A percentile compares a stretch with the other conserved stretches of the same genome.
These are phyloP conservation scores for Ricordea florida DNA, from an alignment of 92 coral and sea anemone genomes.

Conservation along the genomic window DNA sequence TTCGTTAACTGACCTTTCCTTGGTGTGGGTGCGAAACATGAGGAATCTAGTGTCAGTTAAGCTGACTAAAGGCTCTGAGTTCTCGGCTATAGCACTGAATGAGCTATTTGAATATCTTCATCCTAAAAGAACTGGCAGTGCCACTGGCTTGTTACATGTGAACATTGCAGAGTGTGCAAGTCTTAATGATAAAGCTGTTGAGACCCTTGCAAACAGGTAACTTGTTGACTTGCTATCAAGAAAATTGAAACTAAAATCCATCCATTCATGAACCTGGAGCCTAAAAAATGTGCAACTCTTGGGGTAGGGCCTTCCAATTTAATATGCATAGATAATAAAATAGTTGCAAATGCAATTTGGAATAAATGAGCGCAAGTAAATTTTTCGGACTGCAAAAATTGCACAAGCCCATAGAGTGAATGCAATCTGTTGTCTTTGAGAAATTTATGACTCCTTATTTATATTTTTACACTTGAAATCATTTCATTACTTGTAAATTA, in stretches of 20 bases:
- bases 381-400: too few relatives aligned
- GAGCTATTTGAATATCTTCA: slow-evolving; percentile 72
- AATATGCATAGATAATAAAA: too few relatives aligned
- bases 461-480: too few relatives aligned
- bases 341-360: too few relatives aligned
- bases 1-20: slow-evolving; percentile 74
- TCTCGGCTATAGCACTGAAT: slow-evolving; percentile 66
- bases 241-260: not conserved
- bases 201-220: slow-evolving; percentile 79
- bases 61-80: slow-evolving; percentile 81
- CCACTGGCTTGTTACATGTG: slow-evolving; percentile 67
- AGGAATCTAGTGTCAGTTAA: slow-evolving; percentile 56
- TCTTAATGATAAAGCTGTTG: slow-evolving; percentile 72
- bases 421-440: too few relatives aligned
- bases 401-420: too few relatives aligned
- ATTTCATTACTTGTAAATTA: too few relatives aligned
- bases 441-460: too few relatives aligned
- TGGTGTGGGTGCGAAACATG: slow-evolving; percentile 68
- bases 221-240: not conserved
- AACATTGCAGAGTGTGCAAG: slow-evolving; percentile 78
- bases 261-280: not conserved
- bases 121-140: slow-evolving; percentile 46
- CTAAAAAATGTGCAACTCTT: too few relatives aligned
- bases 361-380: too few relatives aligned
- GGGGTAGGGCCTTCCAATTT: too few relatives aligned